A percentile compares a stretch with the other conserved stretches of the same genome.
Evolutionary conservation across 2,113 vertebrate species (phyloP).

Genomic region (Paramormyrops kingsleyae): DNA sequence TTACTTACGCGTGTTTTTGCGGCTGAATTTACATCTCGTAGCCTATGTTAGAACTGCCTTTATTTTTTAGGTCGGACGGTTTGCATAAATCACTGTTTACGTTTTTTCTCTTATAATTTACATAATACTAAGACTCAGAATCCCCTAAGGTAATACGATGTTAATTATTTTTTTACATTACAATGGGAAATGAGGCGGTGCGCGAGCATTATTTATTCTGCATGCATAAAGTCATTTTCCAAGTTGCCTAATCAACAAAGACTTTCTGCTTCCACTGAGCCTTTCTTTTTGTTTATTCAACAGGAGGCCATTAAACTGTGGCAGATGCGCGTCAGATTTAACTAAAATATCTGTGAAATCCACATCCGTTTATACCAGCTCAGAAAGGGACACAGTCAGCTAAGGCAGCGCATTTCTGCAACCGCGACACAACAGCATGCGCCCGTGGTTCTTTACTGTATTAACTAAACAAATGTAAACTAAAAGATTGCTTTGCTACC

Average conservation of each 20-base stretch:
- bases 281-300: neutral
- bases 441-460: neutral
- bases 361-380: neutral
- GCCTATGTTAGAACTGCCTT: neutral
- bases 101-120: neutral
- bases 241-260: neutral
- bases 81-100: neutral
- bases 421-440: neutral
- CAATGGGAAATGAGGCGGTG: slow-evolving; percentile 3
- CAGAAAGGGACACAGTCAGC: neutral
- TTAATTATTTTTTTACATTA: slow-evolving; percentile 15
- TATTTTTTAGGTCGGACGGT: neutral
- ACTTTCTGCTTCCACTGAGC: neutral
- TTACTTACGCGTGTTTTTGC: neutral
- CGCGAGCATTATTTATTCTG: slow-evolving; percentile 14
- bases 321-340: neutral
- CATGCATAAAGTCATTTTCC: slow-evolving; percentile 7
- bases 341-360: neutral
- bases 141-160: neutral
- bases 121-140: neutral
- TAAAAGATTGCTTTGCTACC: slow-evolving; percentile 1
- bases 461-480: slow-evolving; percentile 5
- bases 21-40: neutral
- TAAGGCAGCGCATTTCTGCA: neutral
- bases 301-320: neutral